Percentiles rank a stretch among this genome's conserved stretches.
These are phyloP conservation scores for Tachypleus tridentatus DNA, from an alignment of 1,140 invertebrate species.

Conservation along the genomic window DNA sequence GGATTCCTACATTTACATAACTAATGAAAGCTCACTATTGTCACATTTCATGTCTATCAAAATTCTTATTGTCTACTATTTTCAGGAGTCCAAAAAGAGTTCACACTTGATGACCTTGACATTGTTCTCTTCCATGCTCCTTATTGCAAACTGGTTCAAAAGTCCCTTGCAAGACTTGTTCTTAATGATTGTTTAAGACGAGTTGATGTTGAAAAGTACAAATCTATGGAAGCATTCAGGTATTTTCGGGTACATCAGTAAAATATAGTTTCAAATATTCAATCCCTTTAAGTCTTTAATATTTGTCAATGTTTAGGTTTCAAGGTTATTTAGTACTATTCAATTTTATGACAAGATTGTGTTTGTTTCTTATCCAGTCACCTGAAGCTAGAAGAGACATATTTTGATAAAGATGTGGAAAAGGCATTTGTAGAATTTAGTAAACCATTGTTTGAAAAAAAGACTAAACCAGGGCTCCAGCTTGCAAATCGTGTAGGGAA, in stretches of 20 bases:
- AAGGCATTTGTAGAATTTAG: slow-evolving; percentile 68
- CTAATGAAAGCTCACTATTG: not conserved
- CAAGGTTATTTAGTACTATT: not conserved
- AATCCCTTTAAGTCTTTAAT: too few species aligned
- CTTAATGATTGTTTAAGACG: slow-evolving; percentile 59
- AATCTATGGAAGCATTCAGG: too few species aligned
- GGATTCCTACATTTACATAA: not conserved
- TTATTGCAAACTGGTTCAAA: slow-evolving; percentile 94
- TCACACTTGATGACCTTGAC: slow-evolving; percentile 55
- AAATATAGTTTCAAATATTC: too few species aligned
- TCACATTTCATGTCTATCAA: slow-evolving; percentile 11
- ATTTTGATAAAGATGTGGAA: slow-evolving; percentile 81
- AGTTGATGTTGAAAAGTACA: too few species aligned
- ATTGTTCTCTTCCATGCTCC: slow-evolving; percentile 92
- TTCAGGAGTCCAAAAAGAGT: slow-evolving; percentile 28
- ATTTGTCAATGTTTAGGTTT: too few species aligned
- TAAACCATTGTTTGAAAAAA: slow-evolving; percentile 56
- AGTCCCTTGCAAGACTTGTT: slow-evolving; percentile 76
- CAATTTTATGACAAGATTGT: not conserved
- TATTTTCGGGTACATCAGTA: too few species aligned
- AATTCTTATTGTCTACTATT: not conserved
- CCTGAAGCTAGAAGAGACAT: slow-evolving; percentile 65
- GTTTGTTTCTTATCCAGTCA: slow-evolving; percentile 39
- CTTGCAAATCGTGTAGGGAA: slow-evolving; percentile 89
- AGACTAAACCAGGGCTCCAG: slow-evolving; percentile 75